These are phyloP conservation scores for Anthophora plumipes DNA, from an alignment of 2,888 invertebrate genomes.

Conservation along the genomic window DNA sequence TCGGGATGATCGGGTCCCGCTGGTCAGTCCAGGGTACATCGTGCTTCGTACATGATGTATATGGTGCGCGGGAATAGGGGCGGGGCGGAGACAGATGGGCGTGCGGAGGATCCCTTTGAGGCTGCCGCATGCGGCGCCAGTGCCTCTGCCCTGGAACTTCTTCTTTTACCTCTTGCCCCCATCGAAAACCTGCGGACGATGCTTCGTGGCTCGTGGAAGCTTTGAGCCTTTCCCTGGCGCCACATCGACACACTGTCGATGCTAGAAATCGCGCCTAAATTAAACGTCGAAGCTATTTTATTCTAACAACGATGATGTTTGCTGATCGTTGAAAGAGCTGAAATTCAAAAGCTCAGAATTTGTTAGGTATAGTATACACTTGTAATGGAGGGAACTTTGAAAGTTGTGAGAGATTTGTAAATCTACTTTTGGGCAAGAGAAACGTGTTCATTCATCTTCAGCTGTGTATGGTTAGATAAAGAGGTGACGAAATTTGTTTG, in stretches of 20 bases:
- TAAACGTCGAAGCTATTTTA: conserved; percentile 34
- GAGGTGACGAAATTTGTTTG: too few species aligned
- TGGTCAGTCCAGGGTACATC: conserved; percentile 75
- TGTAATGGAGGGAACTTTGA: too few species aligned
- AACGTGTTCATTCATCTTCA: too few species aligned
- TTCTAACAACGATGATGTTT: neutral
- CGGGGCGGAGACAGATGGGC: conserved; percentile 85
- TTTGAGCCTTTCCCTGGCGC: conserved; percentile 68
- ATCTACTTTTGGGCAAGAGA: too few species aligned
- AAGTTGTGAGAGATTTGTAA: too few species aligned
- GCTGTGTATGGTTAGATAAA: too few species aligned
- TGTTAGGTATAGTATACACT: neutral
- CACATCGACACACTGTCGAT: conserved; percentile 47
- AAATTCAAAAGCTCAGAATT: neutral
- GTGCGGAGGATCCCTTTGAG: conserved; percentile 84
- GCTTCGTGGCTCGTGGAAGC: conserved; percentile 60
- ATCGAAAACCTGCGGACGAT: conserved; percentile 58
- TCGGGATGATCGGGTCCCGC: conserved; percentile 72
- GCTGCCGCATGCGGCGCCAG: conserved; percentile 84
- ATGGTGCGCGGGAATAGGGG: conserved; percentile 83
- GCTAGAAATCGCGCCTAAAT: conserved; percentile 32
- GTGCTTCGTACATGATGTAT: conserved; percentile 81
- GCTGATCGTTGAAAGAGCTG: neutral
- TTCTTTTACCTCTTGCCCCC: conserved; percentile 73
- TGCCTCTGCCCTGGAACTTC: conserved; percentile 75